Percentiles rank a stretch among this genome's conserved stretches.
These are phyloP conservation scores for Pseudochaenichthys georgianus DNA, from an alignment of 2,797 vertebrate genomes.

Conservation along the genomic window DNA sequence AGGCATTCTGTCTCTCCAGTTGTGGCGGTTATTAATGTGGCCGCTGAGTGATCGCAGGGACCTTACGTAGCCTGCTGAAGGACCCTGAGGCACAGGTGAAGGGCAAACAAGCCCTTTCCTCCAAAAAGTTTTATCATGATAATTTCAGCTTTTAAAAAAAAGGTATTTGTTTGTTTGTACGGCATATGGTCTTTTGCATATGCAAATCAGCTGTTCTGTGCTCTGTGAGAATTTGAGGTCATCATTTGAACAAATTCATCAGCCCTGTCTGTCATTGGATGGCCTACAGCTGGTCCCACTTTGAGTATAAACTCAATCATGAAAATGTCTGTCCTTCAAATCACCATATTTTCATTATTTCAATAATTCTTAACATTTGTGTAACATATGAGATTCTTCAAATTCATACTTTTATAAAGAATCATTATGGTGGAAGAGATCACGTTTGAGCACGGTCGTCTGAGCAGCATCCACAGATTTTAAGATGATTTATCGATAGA, in stretches of 20 bases:
- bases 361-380: conserved; percentile 43
- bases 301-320: conserved; percentile 19
- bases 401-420: conserved; percentile 31
- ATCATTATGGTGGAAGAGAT: conserved; percentile 13
- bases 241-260: not conserved
- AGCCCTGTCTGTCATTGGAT: conserved; percentile 16
- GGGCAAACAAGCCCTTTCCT: conserved; percentile 29
- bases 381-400: conserved; percentile 36
- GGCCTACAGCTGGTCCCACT: conserved; percentile 6
- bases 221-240: not conserved
- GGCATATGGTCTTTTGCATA: not conserved
- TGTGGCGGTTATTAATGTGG: conserved; percentile 59
- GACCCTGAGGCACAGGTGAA: conserved; percentile 39
- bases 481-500: not conserved
- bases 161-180: not conserved
- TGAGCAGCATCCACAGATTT: conserved; percentile 1
- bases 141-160: conserved; percentile 27
- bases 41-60: conserved; percentile 57
- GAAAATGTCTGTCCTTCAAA: conserved; percentile 17
- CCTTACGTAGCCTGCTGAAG: conserved; percentile 55
- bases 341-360: conserved; percentile 43
- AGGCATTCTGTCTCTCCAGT: conserved; percentile 55
- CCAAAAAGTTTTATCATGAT: conserved; percentile 6
- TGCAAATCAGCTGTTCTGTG: conserved; percentile 24
- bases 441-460: conserved; percentile 7